Evolutionary conservation across 2,888 invertebrate species (phyloP), one percentile per base, ranked within the genome.

Genomic region (Drosophila buzzatii): DNA sequence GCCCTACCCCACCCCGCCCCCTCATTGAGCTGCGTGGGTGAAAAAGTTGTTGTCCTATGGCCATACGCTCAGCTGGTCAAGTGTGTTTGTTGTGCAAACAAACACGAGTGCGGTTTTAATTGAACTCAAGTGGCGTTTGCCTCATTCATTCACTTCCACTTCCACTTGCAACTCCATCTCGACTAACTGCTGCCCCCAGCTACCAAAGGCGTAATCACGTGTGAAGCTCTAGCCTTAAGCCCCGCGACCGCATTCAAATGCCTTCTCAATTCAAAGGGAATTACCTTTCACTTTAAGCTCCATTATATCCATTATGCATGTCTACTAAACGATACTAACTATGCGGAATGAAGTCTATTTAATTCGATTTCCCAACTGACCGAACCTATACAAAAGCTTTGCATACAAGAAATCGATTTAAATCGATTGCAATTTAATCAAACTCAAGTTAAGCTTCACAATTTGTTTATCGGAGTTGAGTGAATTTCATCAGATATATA

Each of bases 81-180:
- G 68, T 73, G 87, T 87, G 80, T 82, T 90, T 90, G 91, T 77
- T 82, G 64, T 69, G 59, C 80, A 90, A 89, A 90, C 90, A 90
- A 90, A 73, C 85, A 84, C 85, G 73, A 86, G 90, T 87, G 85
- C 77, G 90, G 85, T 89, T 86, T 85, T 89, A 87, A 86, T 90
- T 89, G 86, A 86, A 90, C 91, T 88, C 75, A 90, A 86, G 82
- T 90, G 90, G 67, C 70, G 60, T 59, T 55, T 41, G 35, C 37
- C 16, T 16, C 37, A 37, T 10, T n/a, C 35, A 27, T 12, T 41
- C 39, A 41, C 39, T n/a, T 63, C 57, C 6, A 37, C 37, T 37
- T 37, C 37, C 14, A 1, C 47, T 9, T 14, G 9, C 45, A 23
- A 23, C 23, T 23, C 14, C 23, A 14, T 35, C 1, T 0, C 37